Base-by-base conservation (phyloP, 1,140 invertebrate genomes). In the Globodera rostochiensis region DNA sequence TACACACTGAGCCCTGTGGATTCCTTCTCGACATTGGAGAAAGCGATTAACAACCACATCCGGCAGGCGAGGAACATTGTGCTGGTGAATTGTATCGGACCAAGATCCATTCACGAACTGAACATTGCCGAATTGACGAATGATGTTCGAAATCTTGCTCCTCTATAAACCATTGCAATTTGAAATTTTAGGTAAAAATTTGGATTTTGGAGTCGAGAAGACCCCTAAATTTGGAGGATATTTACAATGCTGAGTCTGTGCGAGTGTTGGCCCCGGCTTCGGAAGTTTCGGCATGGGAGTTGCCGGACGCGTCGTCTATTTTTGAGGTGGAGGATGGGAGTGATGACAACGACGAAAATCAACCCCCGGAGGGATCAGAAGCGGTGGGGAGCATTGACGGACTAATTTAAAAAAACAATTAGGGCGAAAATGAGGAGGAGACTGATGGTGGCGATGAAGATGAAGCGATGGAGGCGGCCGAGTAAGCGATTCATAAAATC, bases 171-270 rank as follows among this genome's bases (percentile, higher is more conserved):
- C 46, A 53, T 25, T 21, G 15, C 13, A 46, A 46, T 49, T 80
- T 47, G 19, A 73, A 21, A 79, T 50, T 79, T 79, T 36, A 80
- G 80, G 45, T 80, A 36, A 79, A 45, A 50, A 36, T 82, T 45
- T 82, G 64, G 53, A 36, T 82, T 21, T 46, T 82, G 57, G 80
- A 82, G 25, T 80, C 76, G 36, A n/a, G 70, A n/a, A 67, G 80
- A 64, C 80, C 80, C 5, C 49, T 82, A 36, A 73, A 82, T 80
- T 49, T 82, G 45, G 76, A 82, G 57, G 79, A 82, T 50, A 80
- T 82, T 69, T 82, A 82, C 80, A 80, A 19, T 64, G 67, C 11
- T 21, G 53, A 79, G 45, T 25, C 70, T 46, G 60, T 80, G 8
- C 78, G 79, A 11, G 80, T 81, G 13, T 60, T 81, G 15, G 50